A percentile compares a stretch with the other conserved stretches of the same genome.
Conservation (phyloP, 64 coral and sea anemone genomes). For the Astreopora myriophthalma region DNA sequence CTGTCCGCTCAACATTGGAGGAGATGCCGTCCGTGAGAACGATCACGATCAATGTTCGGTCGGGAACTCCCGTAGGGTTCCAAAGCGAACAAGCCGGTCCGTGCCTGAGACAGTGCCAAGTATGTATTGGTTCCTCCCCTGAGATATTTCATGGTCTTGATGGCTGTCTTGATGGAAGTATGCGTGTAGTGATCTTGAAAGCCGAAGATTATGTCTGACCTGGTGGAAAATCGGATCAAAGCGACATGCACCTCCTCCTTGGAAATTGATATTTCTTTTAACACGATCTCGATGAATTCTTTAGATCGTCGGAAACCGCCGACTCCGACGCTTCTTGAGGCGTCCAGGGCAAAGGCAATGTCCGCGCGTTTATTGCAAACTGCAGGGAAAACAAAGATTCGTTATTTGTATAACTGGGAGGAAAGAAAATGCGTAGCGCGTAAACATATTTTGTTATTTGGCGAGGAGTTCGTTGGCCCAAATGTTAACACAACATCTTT, state of each 20-base stretch:
- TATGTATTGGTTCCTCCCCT: constrained; percentile 63
- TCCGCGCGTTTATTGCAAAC: constrained; percentile 68
- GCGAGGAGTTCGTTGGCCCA: too few relatives aligned
- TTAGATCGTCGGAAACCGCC: constrained; percentile 54
- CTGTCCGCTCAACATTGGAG: not conserved
- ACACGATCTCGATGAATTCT: constrained; percentile 43
- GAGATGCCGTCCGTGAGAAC: constrained; percentile 60
- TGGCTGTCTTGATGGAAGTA: constrained; percentile 14
- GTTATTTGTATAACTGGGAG: not conserved
- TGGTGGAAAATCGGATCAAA: constrained; percentile 50
- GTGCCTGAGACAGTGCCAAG: constrained; percentile 29
- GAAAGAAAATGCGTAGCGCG: not conserved
- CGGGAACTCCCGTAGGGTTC: not conserved
- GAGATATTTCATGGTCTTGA: constrained; percentile 25
- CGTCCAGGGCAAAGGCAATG: constrained; percentile 63
- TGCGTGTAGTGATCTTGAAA: constrained; percentile 39
- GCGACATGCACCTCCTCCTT: constrained; percentile 50
- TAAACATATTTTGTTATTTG: too few relatives aligned
- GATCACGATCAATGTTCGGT: constrained; percentile 1
- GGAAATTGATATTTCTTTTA: constrained; percentile 27
- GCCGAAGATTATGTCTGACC: constrained; percentile 41
- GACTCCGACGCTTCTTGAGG: constrained; percentile 43
- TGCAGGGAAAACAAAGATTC: not conserved
- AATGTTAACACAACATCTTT: too few relatives aligned
- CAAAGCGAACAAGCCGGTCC: constrained; percentile 3